These are phyloP conservation scores for Smutsia temminckii DNA, from an alignment of 2,797 vertebrate species.

Conservation along the genomic window DNA sequence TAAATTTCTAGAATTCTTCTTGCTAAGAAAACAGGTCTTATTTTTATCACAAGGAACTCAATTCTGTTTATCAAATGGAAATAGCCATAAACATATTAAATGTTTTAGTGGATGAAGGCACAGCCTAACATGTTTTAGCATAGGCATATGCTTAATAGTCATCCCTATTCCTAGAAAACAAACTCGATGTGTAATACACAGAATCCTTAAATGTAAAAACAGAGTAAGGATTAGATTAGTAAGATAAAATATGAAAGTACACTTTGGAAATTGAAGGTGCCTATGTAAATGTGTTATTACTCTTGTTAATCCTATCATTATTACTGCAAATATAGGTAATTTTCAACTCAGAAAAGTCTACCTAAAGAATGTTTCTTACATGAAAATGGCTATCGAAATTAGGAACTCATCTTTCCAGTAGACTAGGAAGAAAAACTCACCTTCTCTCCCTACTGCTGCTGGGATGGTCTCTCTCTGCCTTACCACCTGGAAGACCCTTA, in stretches of 20 bases:
- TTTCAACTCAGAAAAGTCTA: neutral
- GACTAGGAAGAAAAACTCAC: neutral
- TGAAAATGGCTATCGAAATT: neutral
- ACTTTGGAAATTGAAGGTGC: neutral
- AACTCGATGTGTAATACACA: neutral
- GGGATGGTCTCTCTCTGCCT: neutral
- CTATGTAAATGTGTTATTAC: neutral
- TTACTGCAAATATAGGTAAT: neutral
- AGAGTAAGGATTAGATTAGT: neutral
- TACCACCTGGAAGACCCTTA: neutral
- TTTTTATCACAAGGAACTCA: neutral
- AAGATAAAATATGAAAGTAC: neutral
- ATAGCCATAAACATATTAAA: neutral
- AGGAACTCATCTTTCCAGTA: neutral
- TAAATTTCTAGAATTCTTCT: slow-evolving; percentile 2
- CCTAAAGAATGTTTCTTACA: neutral
- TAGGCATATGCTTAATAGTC: neutral
- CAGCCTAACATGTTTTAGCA: neutral
- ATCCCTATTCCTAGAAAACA: slow-evolving; percentile 9
- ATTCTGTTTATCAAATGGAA: neutral
- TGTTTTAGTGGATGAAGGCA: neutral
- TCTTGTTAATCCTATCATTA: neutral
- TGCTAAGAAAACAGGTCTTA: neutral
- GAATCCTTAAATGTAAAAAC: neutral
- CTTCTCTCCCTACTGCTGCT: neutral